Conservation (phyloP, 2,888 invertebrate species). For the Rhorus exstirpatorius region DNA sequence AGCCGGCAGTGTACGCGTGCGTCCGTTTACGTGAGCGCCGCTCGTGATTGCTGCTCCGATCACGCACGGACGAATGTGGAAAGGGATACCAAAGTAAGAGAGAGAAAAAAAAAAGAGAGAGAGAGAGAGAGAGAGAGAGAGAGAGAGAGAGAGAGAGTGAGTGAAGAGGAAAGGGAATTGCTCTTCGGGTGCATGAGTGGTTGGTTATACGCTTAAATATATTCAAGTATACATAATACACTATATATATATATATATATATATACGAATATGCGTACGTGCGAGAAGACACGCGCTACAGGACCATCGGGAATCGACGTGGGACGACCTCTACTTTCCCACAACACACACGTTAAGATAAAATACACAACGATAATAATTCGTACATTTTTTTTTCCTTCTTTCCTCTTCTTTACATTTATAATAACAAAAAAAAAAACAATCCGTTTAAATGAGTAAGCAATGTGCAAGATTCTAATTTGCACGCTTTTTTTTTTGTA, state of each 20-base stretch:
- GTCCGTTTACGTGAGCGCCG: slow-evolving; percentile 69
- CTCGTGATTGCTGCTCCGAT: slow-evolving; percentile 67
- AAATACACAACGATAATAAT: slow-evolving; percentile 30
- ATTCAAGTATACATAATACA: slow-evolving; percentile 3
- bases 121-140: slow-evolving; percentile 28
- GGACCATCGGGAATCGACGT: slow-evolving; percentile 14
- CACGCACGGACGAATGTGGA: slow-evolving; percentile 71
- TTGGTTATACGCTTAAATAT: slow-evolving; percentile 52
- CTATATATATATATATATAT: neutral
- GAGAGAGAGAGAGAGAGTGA: neutral
- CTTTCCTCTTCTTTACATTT: no score
- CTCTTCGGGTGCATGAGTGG: slow-evolving; percentile 68
- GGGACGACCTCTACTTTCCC: slow-evolving; percentile 38
- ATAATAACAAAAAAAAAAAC: no score
- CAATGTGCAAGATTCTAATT: no score
- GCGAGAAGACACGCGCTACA: slow-evolving; percentile 37
- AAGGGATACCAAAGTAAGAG: slow-evolving; percentile 32
- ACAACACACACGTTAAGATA: neutral
- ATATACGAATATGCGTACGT: slow-evolving; percentile 21
- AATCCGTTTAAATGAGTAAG: no score
- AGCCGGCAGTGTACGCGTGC: slow-evolving; percentile 69
- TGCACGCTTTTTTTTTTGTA: no score
- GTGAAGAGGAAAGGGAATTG: slow-evolving; percentile 33
- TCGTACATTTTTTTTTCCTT: no score
- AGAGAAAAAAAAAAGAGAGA: slow-evolving; percentile 17